Conservation (phyloP, 1,140 invertebrate genomes). For the Temnothorax nylanderi region DNA sequence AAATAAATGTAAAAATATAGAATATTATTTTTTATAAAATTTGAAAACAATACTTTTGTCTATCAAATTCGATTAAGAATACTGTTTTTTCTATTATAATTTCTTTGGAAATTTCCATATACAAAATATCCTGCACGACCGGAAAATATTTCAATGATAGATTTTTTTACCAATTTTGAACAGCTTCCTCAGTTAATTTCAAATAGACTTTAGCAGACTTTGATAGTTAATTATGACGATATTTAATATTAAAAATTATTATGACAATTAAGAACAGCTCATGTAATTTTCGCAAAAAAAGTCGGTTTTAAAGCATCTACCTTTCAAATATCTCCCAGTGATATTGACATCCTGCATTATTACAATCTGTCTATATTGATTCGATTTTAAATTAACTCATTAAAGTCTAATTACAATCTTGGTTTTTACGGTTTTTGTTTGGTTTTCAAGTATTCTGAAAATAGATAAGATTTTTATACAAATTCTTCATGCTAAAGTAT, state of each 20-base stretch:
- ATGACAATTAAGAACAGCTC: background rate
- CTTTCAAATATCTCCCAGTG: slow-evolving; percentile 36
- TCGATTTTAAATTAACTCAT: slow-evolving; percentile 41
- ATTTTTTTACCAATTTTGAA: background rate
- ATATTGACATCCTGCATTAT: background rate
- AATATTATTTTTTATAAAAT: slow-evolving; percentile 13
- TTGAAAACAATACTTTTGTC: background rate
- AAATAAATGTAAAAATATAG: slow-evolving; percentile 31
- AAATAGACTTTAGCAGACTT: background rate
- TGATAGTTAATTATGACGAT: background rate
- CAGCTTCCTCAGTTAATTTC: background rate
- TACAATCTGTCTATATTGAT: slow-evolving; percentile 2
- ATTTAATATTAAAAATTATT: background rate
- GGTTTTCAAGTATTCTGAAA: background rate
- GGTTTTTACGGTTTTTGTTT: background rate
- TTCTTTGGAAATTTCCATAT: background rate
- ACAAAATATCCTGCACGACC: background rate
- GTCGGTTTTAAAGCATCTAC: background rate
- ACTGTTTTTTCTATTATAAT: background rate
- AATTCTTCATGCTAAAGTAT: background rate
- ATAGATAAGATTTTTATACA: background rate
- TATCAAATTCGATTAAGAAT: slow-evolving; percentile 13
- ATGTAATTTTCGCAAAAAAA: slow-evolving; percentile 7
- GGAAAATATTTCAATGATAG: slow-evolving; percentile 46
- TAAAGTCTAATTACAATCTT: background rate